Base-by-base conservation (phyloP, 2,888 invertebrate species). In the Pyrochroa serraticornis region DNA sequence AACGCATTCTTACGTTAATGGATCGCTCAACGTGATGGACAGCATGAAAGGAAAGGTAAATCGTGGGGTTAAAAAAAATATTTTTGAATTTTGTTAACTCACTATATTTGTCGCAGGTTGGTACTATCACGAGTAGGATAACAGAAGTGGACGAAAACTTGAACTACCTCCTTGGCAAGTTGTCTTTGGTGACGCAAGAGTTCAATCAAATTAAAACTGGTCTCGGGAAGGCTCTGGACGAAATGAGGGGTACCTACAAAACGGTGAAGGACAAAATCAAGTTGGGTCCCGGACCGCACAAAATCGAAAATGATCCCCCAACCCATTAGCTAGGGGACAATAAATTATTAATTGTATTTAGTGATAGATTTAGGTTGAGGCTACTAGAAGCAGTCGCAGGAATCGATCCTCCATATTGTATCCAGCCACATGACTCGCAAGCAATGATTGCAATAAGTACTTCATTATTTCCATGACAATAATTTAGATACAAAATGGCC, bases 131-230 rank as follows among this genome's bases (percentile, higher is more conserved):
- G 8, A 84, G 84, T 63, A 85, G 89, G 50, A 91, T 94, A 85
- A 74, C 82, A 1, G 89, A 91, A 73, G 88, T 94, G 30, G 90
- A 91, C 64, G 87, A 87, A 48, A 91, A 94, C 77, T 81, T 95
- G 59, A 94, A 95, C 78, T 92, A 87, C 74, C 82, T 93, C 41
- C 79, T 94, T 58, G 93, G 93, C 5, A 82, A 90, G 52, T 79
- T 94, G 54, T 89, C 91, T 0, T 79, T 94, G 6, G 90, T 92
- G 32, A 91, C 92, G 1, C 91, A 91, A 67, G 93, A 95, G 77
- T 94, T 94, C 79, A 89, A 88, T 71, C 85, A 87, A 71, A 92
- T 94, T 63, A 92, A 92, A 75, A 80, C 82, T 0, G 91, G 91
- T 0, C 81, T 94, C 0, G 88, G 89, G 0, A 83, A 86, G 8